A percentile compares a stretch with the other conserved stretches of the same genome.
Conservation (phyloP, 2,888 invertebrate genomes). For the Dendrolimus houi region DNA sequence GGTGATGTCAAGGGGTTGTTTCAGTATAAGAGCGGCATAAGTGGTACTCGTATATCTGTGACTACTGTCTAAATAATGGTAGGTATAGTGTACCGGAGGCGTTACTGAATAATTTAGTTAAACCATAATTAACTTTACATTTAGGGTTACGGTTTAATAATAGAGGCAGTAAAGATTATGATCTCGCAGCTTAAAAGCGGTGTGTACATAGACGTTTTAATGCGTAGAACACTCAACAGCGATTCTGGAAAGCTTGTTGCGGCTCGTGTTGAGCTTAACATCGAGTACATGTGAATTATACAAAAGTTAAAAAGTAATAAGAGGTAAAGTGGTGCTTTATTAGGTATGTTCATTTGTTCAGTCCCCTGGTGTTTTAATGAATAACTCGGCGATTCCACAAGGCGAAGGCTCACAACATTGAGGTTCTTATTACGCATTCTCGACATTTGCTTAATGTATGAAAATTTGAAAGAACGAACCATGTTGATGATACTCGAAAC, state of each 20-base stretch:
- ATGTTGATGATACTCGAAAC: constrained; percentile 75
- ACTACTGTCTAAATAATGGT: constrained; percentile 2
- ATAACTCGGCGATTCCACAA: constrained; percentile 38
- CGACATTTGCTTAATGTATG: constrained; percentile 74
- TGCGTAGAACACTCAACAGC: neutral
- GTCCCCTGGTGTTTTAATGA: constrained; percentile 49
- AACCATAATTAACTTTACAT: neutral
- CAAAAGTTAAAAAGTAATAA: neutral
- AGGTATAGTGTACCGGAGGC: constrained; percentile 1
- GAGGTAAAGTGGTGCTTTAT: neutral
- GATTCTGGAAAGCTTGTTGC: neutral
- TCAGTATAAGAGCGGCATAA: constrained; percentile 17
- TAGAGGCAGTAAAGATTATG: neutral
- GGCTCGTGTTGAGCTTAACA: neutral
- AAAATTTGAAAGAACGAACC: constrained; percentile 74
- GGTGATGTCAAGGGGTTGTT: constrained; percentile 28
- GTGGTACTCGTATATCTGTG: constrained; percentile 13
- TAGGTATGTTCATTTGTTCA: constrained; percentile 37
- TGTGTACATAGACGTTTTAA: neutral
- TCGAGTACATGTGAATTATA: neutral
- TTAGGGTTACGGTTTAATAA: neutral
- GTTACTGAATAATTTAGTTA: neutral
- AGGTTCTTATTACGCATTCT: constrained; percentile 71
- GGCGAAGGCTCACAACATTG: constrained; percentile 59
- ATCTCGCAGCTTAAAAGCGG: neutral